Evolutionary conservation across 2,888 invertebrate species (phyloP).

Genomic region (Scelioninae gen. 2): DNA sequence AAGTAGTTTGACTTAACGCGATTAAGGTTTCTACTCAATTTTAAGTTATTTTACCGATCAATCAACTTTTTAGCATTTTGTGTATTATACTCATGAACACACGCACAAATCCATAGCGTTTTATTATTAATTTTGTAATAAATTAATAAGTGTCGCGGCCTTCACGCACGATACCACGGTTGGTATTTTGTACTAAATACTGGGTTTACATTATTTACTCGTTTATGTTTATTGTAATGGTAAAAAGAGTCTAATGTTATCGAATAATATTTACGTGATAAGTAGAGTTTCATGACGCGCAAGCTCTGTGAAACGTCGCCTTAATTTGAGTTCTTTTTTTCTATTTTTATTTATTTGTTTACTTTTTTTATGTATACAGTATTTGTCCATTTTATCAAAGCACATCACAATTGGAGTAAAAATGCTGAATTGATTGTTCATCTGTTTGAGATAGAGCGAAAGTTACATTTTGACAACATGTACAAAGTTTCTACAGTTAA

Average conservation of each 20-base stretch:
- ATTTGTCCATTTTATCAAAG: conserved; percentile 9
- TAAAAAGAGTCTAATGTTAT: not conserved
- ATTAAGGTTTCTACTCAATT: conserved; percentile 38
- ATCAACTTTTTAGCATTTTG: conserved; percentile 17
- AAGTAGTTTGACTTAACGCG: conserved; percentile 39
- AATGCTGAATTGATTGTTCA: conserved; percentile 22
- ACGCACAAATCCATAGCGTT: conserved; percentile 40
- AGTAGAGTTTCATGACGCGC: not conserved
- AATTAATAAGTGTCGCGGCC: not conserved
- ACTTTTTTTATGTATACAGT: conserved; percentile 3
- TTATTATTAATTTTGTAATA: conserved; percentile 21
- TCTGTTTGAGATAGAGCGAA: conserved; percentile 37
- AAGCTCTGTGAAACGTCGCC: too few relatives aligned
- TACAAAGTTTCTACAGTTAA: conserved; percentile 44
- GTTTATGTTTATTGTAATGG: not conserved
- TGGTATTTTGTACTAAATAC: conserved; percentile 19
- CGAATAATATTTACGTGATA: not conserved
- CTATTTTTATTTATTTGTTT: not conserved
- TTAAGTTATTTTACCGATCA: conserved; percentile 20
- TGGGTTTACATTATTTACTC: too few relatives aligned
- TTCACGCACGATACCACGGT: conserved; percentile 6
- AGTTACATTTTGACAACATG: conserved; percentile 14
- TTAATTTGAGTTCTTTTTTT: not conserved
- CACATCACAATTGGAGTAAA: conserved; percentile 42
- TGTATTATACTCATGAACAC: conserved; percentile 26